These are phyloP conservation scores for Eulemur rufifrons DNA, from an alignment of 2,113 vertebrate genomes.

Conservation along the genomic window DNA sequence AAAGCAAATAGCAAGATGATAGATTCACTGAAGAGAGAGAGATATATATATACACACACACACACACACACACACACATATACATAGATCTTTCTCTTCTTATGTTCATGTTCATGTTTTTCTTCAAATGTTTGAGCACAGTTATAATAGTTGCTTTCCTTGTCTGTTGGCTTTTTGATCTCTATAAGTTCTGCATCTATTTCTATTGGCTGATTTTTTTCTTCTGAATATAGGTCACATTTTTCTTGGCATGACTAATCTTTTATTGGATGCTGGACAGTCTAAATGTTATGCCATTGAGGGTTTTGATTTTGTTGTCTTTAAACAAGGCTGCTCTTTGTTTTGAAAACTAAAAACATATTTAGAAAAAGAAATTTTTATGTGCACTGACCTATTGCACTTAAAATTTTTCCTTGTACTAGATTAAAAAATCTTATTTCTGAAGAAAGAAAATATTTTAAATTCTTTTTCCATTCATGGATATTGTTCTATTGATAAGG, in stretches of 20 bases:
- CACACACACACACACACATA: background rate
- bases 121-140: background rate
- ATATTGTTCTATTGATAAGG: background rate
- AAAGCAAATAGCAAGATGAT: background rate
- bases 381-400: background rate
- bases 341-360: background rate
- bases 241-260: background rate
- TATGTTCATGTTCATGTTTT: background rate
- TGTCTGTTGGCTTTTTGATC: background rate
- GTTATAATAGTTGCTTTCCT: background rate
- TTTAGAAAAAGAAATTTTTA: background rate
- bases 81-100: background rate
- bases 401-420: background rate
- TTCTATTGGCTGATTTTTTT: background rate
- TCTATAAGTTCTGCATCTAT: background rate
- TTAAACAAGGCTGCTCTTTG: background rate
- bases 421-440: background rate
- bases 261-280: background rate
- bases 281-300: background rate
- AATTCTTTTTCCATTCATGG: background rate
- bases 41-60: background rate
- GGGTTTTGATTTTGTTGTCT: background rate
- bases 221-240: background rate
- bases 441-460: background rate
- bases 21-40: background rate